Conservation (phyloP, 2,113 vertebrate genomes). For the Corythornis vintsioides region DNA sequence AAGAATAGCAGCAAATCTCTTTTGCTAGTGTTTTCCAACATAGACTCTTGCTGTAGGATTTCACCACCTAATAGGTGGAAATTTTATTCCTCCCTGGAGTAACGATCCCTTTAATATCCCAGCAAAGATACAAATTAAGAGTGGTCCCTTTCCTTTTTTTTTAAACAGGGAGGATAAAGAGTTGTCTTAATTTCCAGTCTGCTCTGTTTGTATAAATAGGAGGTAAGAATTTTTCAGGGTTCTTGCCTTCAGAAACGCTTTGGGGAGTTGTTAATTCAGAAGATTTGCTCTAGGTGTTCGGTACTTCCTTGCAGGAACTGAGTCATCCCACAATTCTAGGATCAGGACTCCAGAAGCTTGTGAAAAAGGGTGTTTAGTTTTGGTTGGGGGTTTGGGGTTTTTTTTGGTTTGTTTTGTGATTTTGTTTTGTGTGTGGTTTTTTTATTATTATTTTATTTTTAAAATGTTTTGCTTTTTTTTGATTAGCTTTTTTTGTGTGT, state of each 20-base stretch:
- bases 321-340: not conserved
- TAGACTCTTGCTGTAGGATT: not conserved
- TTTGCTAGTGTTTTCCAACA: not conserved
- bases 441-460: too few relatives aligned
- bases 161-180: not conserved
- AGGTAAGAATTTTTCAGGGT: not conserved
- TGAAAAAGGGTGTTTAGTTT: not conserved
- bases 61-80: not conserved
- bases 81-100: not conserved
- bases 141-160: not conserved
- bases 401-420: too few relatives aligned
- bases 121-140: not conserved
- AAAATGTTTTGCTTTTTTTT: too few relatives aligned
- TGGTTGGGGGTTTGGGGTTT: too few relatives aligned
- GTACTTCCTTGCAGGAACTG: not conserved
- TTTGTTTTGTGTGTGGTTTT: rapidly evolving
- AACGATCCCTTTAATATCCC: not conserved
- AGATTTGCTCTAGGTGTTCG: not conserved
- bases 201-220: not conserved
- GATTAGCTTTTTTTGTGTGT: not conserved
- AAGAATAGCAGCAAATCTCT: not conserved
- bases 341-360: not conserved
- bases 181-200: not conserved
- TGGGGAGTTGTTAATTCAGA: not conserved
- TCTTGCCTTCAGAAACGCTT: not conserved